phyloP scores from a whole-genome alignment of 2,888 invertebrate species.

The Watsonalla cultraria region DNA sequence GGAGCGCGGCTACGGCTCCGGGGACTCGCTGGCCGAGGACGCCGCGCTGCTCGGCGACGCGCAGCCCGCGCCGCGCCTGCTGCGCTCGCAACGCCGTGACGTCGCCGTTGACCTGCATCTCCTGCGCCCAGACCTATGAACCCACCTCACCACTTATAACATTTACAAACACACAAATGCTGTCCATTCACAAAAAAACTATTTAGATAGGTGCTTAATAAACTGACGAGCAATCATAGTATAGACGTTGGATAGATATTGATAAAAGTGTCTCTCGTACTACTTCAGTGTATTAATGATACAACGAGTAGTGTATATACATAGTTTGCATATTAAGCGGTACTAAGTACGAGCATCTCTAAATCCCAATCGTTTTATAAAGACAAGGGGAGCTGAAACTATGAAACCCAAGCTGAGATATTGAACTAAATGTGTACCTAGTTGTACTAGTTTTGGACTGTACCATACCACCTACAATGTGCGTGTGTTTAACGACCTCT shows the following conservation, averaged over 20 bases:
- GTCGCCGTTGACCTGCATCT: slow-evolving; percentile 72
- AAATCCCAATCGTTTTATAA: slow-evolving; percentile 14
- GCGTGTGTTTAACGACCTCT: slow-evolving; percentile 9
- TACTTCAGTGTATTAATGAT: slow-evolving; percentile 44
- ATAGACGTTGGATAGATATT: slow-evolving; percentile 33
- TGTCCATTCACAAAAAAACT: slow-evolving; percentile 43
- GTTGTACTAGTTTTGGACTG: no score
- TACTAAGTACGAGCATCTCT: slow-evolving; percentile 27
- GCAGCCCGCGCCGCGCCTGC: slow-evolving; percentile 41
- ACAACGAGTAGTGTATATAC: slow-evolving; percentile 51
- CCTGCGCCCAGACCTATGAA: slow-evolving; percentile 65
- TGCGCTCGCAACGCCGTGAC: slow-evolving; percentile 59
- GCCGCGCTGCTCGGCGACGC: slow-evolving; percentile 61
- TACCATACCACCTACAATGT: no score
- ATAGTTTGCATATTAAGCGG: slow-evolving; percentile 22
- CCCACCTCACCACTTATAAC: neutral
- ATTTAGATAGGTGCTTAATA: slow-evolving; percentile 56
- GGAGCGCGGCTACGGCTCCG: slow-evolving; percentile 75
- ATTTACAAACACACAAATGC: slow-evolving; percentile 20
- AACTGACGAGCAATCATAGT: slow-evolving; percentile 47
- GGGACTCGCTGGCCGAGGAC: slow-evolving; percentile 73
- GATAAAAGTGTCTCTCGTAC: slow-evolving; percentile 36
- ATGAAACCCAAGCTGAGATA: slow-evolving; percentile 5
- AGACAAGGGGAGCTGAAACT: slow-evolving; percentile 39
- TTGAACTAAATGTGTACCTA: no score